phyloP scores from a whole-genome alignment of 2,797 vertebrate species.

The Jordanella pulchra region DNA sequence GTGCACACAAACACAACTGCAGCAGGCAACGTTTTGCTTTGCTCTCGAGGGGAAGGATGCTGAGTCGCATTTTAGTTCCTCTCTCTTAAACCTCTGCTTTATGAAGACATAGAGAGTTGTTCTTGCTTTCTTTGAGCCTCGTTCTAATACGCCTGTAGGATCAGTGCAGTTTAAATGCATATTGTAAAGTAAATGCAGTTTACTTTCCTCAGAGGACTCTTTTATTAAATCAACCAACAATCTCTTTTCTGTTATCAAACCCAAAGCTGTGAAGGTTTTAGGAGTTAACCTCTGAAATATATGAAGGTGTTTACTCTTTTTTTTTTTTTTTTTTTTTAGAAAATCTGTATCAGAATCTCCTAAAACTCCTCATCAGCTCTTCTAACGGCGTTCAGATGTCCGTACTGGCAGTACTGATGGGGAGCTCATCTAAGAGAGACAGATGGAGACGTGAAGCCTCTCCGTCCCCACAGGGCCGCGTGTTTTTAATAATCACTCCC shows the following conservation, averaged over 20 bases:
- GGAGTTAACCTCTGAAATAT: background rate
- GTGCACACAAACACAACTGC: slow-evolving; percentile 10
- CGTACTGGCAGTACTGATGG: slow-evolving; percentile 41
- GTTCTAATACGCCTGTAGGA: slow-evolving; percentile 3
- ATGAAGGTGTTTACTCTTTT: background rate
- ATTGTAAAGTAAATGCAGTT: background rate
- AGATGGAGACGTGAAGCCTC: slow-evolving; percentile 52
- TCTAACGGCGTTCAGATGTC: background rate
- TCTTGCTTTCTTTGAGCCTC: background rate
- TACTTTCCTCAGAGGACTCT: background rate
- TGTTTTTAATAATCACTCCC: slow-evolving; percentile 77
- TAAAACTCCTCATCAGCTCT: slow-evolving; percentile 2
- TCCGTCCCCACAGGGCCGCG: slow-evolving; percentile 58
- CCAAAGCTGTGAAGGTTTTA: background rate
- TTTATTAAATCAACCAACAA: slow-evolving; percentile 1
- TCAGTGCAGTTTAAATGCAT: slow-evolving; percentile 1
- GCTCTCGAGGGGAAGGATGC: slow-evolving; percentile 6
- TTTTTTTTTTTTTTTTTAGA: background rate
- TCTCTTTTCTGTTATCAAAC: background rate
- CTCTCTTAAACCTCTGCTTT: slow-evolving; percentile 13
- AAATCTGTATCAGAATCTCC: slow-evolving; percentile 4
- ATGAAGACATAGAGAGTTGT: background rate
- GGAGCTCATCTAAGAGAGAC: slow-evolving; percentile 48
- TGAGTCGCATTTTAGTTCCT: slow-evolving; percentile 12
- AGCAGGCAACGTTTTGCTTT: slow-evolving; percentile 16